Conservation (phyloP, 2,113 vertebrate species). For the Corvus cornix region DNA sequence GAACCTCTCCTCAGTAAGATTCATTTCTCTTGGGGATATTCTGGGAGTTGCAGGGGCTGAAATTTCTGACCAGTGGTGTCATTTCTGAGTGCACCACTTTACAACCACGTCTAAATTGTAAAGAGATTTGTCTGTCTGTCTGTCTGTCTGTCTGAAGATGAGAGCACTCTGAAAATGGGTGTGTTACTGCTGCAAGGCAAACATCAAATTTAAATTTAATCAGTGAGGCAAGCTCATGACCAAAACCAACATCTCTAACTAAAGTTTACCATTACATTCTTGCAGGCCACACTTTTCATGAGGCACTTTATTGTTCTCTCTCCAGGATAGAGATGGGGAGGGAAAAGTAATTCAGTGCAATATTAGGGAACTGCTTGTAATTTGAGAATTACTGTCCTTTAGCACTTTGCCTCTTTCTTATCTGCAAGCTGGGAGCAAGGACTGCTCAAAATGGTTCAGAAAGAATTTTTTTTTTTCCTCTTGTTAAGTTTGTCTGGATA, state of each 20-base stretch:
- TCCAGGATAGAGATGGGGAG: not conserved
- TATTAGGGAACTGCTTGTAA: not conserved
- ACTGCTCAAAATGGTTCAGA: not conserved
- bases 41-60: not conserved
- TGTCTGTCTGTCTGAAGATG: not conserved
- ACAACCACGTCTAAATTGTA: not conserved
- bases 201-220: not conserved
- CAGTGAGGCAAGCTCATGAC: not conserved
- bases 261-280: not conserved
- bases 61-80: not conserved
- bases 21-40: not conserved
- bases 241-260: not conserved
- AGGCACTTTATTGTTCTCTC: not conserved
- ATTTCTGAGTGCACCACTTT: not conserved
- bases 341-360: not conserved
- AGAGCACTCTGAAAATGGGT: not conserved
- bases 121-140: not conserved
- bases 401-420: not conserved
- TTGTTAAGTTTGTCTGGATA: not conserved
- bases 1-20: constrained; percentile 80
- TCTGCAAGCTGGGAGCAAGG: not conserved
- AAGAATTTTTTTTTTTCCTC: not conserved
- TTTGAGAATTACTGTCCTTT: not conserved
- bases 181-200: not conserved
- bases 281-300: not conserved